A percentile compares a stretch with the other conserved stretches of the same genome.
Evolutionary conservation across 2,797 vertebrate genomes (phyloP).

Genomic region (Erpetoichthys calabaricus): DNA sequence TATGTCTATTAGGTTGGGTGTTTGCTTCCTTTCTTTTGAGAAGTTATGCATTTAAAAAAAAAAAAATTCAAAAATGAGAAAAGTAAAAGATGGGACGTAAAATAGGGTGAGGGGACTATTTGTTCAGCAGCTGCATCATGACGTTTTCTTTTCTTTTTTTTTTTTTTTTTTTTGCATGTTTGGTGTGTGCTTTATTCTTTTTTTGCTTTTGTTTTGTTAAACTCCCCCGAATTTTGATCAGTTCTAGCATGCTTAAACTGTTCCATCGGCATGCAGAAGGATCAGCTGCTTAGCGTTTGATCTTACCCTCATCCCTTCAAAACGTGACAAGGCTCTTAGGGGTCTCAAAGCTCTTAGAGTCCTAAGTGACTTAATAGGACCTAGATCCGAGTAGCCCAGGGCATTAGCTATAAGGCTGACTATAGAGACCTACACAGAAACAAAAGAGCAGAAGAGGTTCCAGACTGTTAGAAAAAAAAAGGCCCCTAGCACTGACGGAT

Average conservation of each 20-base stretch:
- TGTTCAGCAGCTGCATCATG: slow-evolving; percentile 81
- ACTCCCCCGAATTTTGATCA: slow-evolving; percentile 57
- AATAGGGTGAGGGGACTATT: slow-evolving; percentile 31
- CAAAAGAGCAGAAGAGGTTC: slow-evolving; percentile 77
- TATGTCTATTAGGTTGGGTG: not conserved
- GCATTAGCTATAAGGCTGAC: slow-evolving; percentile 99
- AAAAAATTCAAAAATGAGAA: slow-evolving; percentile 27
- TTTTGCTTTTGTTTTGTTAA: slow-evolving; percentile 32
- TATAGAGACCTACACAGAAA: slow-evolving; percentile 99
- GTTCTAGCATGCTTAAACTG: slow-evolving; percentile 98
- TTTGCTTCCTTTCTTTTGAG: not conserved
- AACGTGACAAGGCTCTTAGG: slow-evolving; percentile 99
- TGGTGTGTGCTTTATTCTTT: slow-evolving; percentile 23
- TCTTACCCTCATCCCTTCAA: slow-evolving; percentile 99
- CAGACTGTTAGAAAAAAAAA: slow-evolving; percentile 86
- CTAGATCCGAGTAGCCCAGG: slow-evolving; percentile 99
- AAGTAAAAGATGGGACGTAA: slow-evolving; percentile 30
- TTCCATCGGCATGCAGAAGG: slow-evolving; percentile 93
- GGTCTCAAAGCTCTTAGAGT: slow-evolving; percentile 99
- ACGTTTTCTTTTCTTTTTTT: slow-evolving; percentile 39
- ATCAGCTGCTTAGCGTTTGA: slow-evolving; percentile 68
- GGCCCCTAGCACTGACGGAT: slow-evolving; percentile 68
- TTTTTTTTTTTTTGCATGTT: slow-evolving; percentile 43
- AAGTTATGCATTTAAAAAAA: slow-evolving; percentile 39
- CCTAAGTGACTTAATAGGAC: slow-evolving; percentile 99